A percentile compares a stretch with the other conserved stretches of the same genome.
Evolutionary conservation across 2,888 invertebrate species (phyloP).

Genomic region (Melanostoma scalare): DNA sequence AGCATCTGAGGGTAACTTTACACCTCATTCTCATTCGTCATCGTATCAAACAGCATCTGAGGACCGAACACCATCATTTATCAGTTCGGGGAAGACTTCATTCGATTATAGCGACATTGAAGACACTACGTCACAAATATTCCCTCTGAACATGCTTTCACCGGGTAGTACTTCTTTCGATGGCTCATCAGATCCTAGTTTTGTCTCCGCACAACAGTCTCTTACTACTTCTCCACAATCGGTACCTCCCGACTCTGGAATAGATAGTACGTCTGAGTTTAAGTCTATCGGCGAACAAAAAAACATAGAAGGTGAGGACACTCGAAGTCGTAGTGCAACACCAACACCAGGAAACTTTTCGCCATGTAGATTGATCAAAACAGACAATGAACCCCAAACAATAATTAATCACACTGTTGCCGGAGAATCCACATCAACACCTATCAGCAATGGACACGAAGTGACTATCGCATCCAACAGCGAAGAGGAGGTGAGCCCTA

Average conservation of each 20-base stretch:
- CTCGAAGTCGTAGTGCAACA: conserved; percentile 79
- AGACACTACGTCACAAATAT: conserved; percentile 78
- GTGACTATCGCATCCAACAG: conserved; percentile 15
- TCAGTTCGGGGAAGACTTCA: conserved; percentile 83
- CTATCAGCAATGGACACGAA: conserved; percentile 16
- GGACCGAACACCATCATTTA: conserved; percentile 85
- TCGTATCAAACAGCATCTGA: conserved; percentile 88
- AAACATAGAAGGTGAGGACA: conserved; percentile 75
- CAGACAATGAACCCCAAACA: conserved; percentile 18
- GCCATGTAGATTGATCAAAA: background rate
- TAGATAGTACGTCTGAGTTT: conserved; percentile 65
- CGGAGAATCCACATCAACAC: conserved; percentile 24
- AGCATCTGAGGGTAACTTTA: conserved; percentile 86
- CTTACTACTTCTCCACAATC: conserved; percentile 68
- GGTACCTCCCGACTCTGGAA: conserved; percentile 63
- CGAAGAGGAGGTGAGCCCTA: conserved; percentile 74
- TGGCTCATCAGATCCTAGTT: conserved; percentile 80
- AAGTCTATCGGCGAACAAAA: conserved; percentile 47
- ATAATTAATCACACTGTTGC: conserved; percentile 27
- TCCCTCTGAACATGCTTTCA: conserved; percentile 75
- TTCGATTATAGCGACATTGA: conserved; percentile 80
- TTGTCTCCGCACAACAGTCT: conserved; percentile 77
- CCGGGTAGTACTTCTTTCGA: conserved; percentile 81
- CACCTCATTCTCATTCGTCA: conserved; percentile 86
- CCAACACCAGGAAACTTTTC: conserved; percentile 77